Evolutionary conservation across 1,140 invertebrate species (phyloP).

Genomic region (Cryptotermes secundus): DNA sequence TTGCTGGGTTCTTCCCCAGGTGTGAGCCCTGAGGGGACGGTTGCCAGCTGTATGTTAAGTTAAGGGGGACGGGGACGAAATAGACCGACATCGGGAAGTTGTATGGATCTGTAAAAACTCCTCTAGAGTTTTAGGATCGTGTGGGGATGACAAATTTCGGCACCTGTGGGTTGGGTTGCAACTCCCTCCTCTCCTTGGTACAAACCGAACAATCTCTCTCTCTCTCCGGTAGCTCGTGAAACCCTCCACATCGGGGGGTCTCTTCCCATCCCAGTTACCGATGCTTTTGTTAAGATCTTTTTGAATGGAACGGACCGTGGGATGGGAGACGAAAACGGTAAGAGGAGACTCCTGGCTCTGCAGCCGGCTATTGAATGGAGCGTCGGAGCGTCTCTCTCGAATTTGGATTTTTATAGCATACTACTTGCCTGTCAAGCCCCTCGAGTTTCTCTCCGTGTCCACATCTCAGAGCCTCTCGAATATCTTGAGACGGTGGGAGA

Average conservation of each 20-base stretch:
- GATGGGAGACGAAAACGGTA: conserved; percentile 5
- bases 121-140: not conserved
- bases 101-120: conserved; percentile 16
- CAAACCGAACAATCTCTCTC: not conserved
- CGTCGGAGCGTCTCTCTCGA: not conserved
- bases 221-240: conserved; percentile 25
- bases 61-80: not conserved
- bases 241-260: conserved; percentile 19
- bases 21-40: not conserved
- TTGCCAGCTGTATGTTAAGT: not conserved
- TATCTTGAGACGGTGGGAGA: not conserved
- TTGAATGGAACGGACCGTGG: conserved; percentile 18
- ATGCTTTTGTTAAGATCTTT: conserved; percentile 7
- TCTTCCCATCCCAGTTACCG: not conserved
- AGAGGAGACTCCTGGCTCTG: conserved; percentile 19
- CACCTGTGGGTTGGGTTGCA: conserved; percentile 29
- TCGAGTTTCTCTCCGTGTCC: not conserved
- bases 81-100: conserved; percentile 14
- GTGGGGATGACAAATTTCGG: not conserved
- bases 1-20: conserved; percentile 27
- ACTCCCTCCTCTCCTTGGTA: not conserved
- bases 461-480: not conserved
- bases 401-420: conserved; percentile 15
- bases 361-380: conserved; percentile 19
- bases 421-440: not conserved